phyloP scores from a whole-genome alignment of 53 echinoderm and acorn worm species.

The Echinarachnius parma region DNA sequence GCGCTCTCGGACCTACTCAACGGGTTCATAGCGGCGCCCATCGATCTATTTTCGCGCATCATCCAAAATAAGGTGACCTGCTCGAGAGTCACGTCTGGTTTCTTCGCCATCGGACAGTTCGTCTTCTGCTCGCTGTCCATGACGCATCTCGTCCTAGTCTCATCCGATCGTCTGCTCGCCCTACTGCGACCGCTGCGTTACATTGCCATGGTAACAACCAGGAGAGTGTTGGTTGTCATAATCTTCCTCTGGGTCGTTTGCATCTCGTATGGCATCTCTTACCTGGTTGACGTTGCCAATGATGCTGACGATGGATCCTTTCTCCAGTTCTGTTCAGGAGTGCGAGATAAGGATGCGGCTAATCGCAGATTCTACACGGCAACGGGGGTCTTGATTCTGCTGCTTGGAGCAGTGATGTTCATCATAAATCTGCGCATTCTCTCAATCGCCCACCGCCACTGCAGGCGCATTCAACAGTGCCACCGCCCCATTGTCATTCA shows the following conservation, averaged over 20 bases:
- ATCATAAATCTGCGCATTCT: slow-evolving; percentile 17
- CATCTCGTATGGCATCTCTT: slow-evolving; percentile 11
- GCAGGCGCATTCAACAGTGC: not conserved
- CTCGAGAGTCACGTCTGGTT: slow-evolving; percentile 18
- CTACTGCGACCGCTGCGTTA: slow-evolving; percentile 19
- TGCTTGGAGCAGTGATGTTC: slow-evolving; percentile 6
- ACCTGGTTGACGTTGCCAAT: not conserved
- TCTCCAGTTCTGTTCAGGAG: slow-evolving; percentile 26
- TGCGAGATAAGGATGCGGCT: not conserved
- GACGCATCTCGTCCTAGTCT: slow-evolving; percentile 14
- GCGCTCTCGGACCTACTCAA: slow-evolving; percentile 14
- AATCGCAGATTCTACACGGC: not conserved
- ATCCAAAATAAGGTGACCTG: slow-evolving; percentile 14
- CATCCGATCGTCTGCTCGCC: slow-evolving; percentile 13
- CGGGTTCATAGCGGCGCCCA: slow-evolving; percentile 12
- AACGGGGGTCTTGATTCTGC: slow-evolving; percentile 6
- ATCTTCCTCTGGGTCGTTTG: not conserved
- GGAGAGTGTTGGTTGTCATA: slow-evolving; percentile 2
- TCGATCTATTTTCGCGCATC: slow-evolving; percentile 14
- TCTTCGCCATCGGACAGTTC: slow-evolving; percentile 16
- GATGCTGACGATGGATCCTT: slow-evolving; percentile 9
- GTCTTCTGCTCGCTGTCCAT: slow-evolving; percentile 15
- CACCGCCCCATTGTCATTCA: too few relatives aligned
- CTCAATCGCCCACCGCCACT: slow-evolving; percentile 12
- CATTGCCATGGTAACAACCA: slow-evolving; percentile 7